phyloP scores from a whole-genome alignment of 2,113 vertebrate genomes.

The Lamprologus lemairii region DNA sequence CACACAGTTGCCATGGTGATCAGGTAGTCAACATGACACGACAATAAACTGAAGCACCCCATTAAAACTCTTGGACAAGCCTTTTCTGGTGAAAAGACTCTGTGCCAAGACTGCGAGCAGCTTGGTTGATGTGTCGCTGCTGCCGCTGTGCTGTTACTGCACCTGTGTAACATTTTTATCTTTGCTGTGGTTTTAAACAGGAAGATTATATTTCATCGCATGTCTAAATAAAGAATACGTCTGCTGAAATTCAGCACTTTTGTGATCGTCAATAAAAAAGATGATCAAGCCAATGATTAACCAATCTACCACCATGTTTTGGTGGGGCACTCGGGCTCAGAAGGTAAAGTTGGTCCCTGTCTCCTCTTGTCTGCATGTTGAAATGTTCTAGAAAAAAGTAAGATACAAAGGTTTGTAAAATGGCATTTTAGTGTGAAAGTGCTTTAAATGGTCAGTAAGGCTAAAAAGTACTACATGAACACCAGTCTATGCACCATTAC shows the following conservation, averaged over 20 bases:
- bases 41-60: not conserved
- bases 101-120: not conserved
- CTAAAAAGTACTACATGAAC: not conserved
- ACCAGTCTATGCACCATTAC: not conserved
- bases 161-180: not conserved
- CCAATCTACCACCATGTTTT: not conserved
- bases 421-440: not conserved
- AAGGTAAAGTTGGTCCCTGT: not conserved
- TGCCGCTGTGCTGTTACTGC: not conserved
- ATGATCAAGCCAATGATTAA: not conserved
- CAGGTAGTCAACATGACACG: not conserved
- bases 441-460: not conserved
- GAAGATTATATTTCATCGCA: not conserved
- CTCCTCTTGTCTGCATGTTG: not conserved
- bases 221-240: not conserved
- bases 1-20: not conserved
- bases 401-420: not conserved
- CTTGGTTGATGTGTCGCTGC: not conserved
- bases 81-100: not conserved
- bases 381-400: not conserved
- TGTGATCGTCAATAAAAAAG: not conserved
- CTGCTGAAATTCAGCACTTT: not conserved
- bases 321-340: not conserved
- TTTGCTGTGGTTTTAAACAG: not conserved
- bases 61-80: not conserved